Conservation (phyloP, 2,888 invertebrate genomes). For the Clanis bilineata region DNA sequence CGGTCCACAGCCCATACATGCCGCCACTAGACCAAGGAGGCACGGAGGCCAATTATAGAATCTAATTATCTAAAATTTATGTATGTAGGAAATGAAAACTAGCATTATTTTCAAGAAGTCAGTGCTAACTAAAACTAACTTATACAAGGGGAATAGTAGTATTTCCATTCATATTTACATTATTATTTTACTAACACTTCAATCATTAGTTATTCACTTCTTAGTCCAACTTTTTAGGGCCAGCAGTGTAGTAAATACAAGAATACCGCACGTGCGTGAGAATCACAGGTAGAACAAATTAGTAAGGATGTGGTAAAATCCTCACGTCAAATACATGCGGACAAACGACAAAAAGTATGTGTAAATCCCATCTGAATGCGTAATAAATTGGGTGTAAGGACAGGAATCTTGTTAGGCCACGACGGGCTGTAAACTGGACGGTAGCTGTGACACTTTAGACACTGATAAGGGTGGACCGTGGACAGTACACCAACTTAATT, state of each 20-base stretch:
- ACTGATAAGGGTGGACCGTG: slow-evolving; percentile 11
- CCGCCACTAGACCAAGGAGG: no score
- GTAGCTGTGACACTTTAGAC: slow-evolving; percentile 23
- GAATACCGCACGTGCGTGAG: neutral
- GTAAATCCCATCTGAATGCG: slow-evolving; percentile 66
- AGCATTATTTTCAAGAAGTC: no score
- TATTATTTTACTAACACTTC: no score
- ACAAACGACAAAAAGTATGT: slow-evolving; percentile 56
- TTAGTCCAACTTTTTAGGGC: neutral
- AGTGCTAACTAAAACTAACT: no score
- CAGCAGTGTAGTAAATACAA: neutral
- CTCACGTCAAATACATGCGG: slow-evolving; percentile 18
- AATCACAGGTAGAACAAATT: neutral
- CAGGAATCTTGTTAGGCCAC: slow-evolving; percentile 61
- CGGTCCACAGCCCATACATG: no score
- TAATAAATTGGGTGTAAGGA: slow-evolving; percentile 65
- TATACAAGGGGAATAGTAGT: no score
- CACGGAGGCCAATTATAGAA: no score
- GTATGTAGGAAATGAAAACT: no score
- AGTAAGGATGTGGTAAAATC: neutral
- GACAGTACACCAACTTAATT: neutral
- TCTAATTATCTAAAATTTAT: no score
- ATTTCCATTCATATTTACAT: no score
- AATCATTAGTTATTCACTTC: no score
- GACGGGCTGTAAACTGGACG: slow-evolving; percentile 48